Evolutionary conservation across 2,888 invertebrate genomes (phyloP).

Genomic region (Epistrophe grossulariae): DNA sequence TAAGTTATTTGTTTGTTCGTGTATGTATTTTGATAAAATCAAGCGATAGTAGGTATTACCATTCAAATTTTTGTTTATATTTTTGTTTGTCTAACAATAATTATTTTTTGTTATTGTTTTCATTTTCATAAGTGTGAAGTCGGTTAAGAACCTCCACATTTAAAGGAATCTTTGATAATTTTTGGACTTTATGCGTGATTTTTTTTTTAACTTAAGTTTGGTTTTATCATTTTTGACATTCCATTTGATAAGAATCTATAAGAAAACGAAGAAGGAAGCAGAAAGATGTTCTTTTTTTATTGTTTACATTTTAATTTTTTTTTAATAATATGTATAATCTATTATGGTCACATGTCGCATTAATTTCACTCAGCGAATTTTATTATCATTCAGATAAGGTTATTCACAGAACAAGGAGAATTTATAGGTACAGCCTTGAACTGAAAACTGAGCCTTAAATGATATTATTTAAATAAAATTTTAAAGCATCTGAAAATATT

Average conservation of each 20-base stretch:
- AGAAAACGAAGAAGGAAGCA: neutral
- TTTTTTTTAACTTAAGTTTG: neutral
- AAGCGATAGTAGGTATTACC: neutral
- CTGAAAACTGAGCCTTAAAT: too few species aligned
- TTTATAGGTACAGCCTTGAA: too few species aligned
- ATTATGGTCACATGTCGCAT: constrained; percentile 6
- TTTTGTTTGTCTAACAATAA: neutral
- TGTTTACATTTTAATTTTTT: neutral
- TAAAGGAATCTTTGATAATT: neutral
- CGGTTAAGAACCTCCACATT: neutral
- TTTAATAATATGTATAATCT: neutral
- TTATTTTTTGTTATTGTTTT: constrained; percentile 15
- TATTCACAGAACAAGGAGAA: neutral
- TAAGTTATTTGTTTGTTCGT: neutral
- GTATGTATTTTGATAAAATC: constrained; percentile 3
- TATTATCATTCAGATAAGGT: neutral
- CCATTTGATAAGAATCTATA: neutral
- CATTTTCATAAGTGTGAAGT: neutral
- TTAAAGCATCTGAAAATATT: neutral
- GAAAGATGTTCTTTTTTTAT: neutral
- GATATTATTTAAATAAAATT: too few species aligned
- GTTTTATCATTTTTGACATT: neutral
- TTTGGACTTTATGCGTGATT: neutral
- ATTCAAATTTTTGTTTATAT: neutral
- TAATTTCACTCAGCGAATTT: constrained; percentile 16